These are phyloP conservation scores for Felis chaus DNA, from an alignment of 2,113 vertebrate species.

Conservation along the genomic window DNA sequence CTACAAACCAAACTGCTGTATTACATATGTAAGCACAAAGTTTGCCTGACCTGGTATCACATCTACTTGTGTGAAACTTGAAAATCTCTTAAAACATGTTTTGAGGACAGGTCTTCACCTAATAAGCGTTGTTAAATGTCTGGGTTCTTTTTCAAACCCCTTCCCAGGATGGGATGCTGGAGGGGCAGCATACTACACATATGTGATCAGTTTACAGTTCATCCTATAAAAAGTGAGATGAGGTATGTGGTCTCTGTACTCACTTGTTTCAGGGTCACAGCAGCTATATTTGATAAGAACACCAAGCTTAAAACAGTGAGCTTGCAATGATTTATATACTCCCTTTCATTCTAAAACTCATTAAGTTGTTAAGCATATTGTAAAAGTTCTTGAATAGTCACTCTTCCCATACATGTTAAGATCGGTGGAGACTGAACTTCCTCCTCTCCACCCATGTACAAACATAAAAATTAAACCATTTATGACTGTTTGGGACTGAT, in stretches of 20 bases:
- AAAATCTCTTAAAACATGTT: background rate
- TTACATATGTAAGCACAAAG: background rate
- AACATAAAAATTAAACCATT: conserved; percentile 45
- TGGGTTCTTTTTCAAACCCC: background rate
- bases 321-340: conserved; percentile 39
- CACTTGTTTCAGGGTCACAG: background rate
- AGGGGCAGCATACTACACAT: background rate
- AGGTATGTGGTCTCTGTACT: background rate
- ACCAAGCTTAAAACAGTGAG: background rate
- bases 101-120: background rate
- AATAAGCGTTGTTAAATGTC: background rate
- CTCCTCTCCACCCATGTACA: background rate
- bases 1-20: background rate
- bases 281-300: conserved; percentile 53
- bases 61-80: background rate
- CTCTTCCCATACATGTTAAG: background rate
- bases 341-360: conserved; percentile 55
- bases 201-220: background rate
- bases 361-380: conserved; percentile 55
- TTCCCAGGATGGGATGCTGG: background rate
- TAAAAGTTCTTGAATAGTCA: conserved; percentile 51
- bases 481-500: conserved; percentile 8
- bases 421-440: background rate
- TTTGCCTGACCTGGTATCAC: background rate
- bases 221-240: background rate